Evolutionary conservation across 2,888 invertebrate species (phyloP).

Genomic region (Ornithoptera alexandrae): DNA sequence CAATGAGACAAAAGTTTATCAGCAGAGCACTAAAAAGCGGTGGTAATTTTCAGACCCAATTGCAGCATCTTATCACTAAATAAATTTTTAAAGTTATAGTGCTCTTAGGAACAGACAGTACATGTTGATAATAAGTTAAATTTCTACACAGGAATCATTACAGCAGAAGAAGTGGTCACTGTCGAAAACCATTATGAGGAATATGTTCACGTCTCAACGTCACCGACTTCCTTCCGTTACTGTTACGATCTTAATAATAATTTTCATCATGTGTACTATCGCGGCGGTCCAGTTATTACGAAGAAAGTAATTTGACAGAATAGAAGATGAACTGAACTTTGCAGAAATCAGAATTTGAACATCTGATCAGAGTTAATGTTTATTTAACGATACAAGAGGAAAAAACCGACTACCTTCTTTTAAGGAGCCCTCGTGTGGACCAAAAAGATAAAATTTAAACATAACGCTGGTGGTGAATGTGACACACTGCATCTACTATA

Average conservation of each 20-base stretch:
- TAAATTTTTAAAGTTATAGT: not conserved
- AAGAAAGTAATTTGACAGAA: not conserved
- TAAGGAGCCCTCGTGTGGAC: too few species aligned
- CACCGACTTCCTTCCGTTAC: not conserved
- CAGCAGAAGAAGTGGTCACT: not conserved
- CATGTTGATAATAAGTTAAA: not conserved
- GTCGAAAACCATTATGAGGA: not conserved
- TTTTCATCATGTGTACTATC: too few species aligned
- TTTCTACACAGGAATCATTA: constrained; percentile 2
- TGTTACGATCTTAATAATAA: not conserved
- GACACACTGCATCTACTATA: too few species aligned
- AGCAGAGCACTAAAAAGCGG: too few species aligned
- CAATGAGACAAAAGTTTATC: too few species aligned
- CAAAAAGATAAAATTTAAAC: too few species aligned
- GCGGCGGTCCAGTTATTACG: not conserved
- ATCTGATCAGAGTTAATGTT: too few species aligned
- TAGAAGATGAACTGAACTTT: not conserved
- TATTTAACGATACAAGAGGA: too few species aligned
- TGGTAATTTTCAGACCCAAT: not conserved
- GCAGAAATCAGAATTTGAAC: not conserved
- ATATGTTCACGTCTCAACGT: not conserved
- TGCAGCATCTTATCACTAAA: not conserved
- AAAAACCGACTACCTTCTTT: too few species aligned
- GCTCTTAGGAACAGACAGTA: not conserved
- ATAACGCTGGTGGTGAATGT: too few species aligned